phyloP scores from a whole-genome alignment of 2,797 vertebrate species.

The Atherinosoma microstoma region DNA sequence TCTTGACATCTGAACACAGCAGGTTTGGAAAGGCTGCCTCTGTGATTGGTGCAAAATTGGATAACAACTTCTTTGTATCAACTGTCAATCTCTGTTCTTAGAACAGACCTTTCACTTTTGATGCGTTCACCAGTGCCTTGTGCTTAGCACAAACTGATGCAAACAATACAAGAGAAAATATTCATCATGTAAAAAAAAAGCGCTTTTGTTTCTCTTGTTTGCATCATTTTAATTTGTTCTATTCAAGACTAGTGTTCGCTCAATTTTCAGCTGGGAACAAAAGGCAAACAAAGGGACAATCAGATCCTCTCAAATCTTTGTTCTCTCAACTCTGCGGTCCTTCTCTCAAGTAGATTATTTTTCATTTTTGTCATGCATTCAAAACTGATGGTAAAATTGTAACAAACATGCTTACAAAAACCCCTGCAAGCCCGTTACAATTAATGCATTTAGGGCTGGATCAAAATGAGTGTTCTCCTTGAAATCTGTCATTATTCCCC shows the following conservation, averaged over 20 bases:
- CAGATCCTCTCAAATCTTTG: constrained; percentile 45
- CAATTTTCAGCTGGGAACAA: constrained; percentile 44
- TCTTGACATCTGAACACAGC: constrained; percentile 74
- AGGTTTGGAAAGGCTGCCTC: constrained; percentile 61
- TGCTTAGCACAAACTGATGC: constrained; percentile 16
- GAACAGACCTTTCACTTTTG: constrained; percentile 44
- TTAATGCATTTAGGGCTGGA: constrained; percentile 40
- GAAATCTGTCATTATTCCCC: constrained; percentile 33
- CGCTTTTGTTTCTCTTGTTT: constrained; percentile 45
- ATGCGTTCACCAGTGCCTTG: constrained; percentile 7
- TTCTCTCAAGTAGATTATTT: constrained; percentile 31
- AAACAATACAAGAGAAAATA: constrained; percentile 44
- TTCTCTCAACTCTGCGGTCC: constrained; percentile 21
- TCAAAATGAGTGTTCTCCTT: constrained; percentile 37
- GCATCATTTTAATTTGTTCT: constrained; percentile 63
- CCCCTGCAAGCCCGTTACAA: constrained; percentile 2
- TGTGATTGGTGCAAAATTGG: constrained; percentile 71
- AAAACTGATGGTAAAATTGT: constrained; percentile 16
- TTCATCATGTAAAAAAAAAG: constrained; percentile 46
- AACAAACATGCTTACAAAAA: constrained; percentile 5
- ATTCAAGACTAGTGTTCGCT: constrained; percentile 29
- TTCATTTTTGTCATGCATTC: constrained; percentile 22
- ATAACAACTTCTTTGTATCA: constrained; percentile 70
- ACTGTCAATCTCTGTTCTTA: constrained; percentile 62
- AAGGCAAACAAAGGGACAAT: constrained; percentile 38